Evolutionary conservation across 2,888 invertebrate genomes (phyloP), one percentile per base, ranked within the genome.

Genomic region (Electrophaes corylata): DNA sequence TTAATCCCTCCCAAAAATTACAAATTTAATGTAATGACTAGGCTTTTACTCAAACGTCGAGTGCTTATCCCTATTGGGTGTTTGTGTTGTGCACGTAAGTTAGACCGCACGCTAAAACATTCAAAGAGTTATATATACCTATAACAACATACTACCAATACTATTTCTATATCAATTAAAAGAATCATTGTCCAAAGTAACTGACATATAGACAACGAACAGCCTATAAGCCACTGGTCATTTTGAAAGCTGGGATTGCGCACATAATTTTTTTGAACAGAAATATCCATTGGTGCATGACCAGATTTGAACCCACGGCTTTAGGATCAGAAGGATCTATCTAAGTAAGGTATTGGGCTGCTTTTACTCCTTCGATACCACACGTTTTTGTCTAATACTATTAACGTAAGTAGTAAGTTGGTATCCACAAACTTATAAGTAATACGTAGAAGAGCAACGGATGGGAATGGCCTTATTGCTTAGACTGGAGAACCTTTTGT

Each of bases 381-480:
- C 39, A 48, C 52, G 52, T 49, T 57, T 53, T 60, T 49, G 47
- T 49, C 29, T 16, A 11, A 41, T 52, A 31, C 40, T 43, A n/a
- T n/a, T n/a, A 57, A 56, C 46, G n/a, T n/a, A n/a, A 57, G 14
- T 16, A 0, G 16, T 33, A 33, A 29, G 14, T 31, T n/a, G 8
- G 31, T 35, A 37, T 16, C 47, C 54, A 54, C 46, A 43, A 53
- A 49, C 50, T 47, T 57, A 53, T 54, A 53, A 61, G 52, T 62
- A 62, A 51, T 51, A 31, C 54, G 43, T 51, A 55, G 53, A 63
- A 67, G 56, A 66, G 31, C 46, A 37, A 40, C 57, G 52, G 45
- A 58, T 54, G 75, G 72, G 52, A 40, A 58, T 54, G 75, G 72
- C 72, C 73, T 76, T 76, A 70, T 76, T 75, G 79, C 41, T 49